Evolutionary conservation across 1,140 invertebrate genomes (phyloP), one percentile per base, ranked within the genome.

Genomic region (Metaphire vulgaris): DNA sequence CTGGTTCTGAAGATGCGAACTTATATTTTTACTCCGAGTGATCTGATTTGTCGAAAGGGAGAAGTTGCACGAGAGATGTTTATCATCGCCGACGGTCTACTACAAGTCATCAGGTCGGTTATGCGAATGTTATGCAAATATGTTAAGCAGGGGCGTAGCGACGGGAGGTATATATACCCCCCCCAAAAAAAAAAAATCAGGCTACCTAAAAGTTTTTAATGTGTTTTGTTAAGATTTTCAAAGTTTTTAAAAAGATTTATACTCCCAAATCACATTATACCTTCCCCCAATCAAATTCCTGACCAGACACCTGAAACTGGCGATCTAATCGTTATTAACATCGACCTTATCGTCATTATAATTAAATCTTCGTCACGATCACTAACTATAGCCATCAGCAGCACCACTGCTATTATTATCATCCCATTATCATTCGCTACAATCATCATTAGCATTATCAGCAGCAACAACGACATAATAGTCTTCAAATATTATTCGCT

Each of bases 41-140:
- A 98, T 86, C 92, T 96, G 41, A 97, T 98, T 81, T 98, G 95
- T 83, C 89, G 95, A 1, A 95, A 96, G 86, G 95, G 94, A 80
- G 91, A 96, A 88, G 93, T 96, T 16, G 96, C 95, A 0, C 87
- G 95, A 80, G 96, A 98, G 87, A 98, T 98, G 95, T 98, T 98
- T 83, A 98, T 98, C 81, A 97, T 98, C 81, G 95, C 95, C 14
- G 95, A 98, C 85, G 96, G 96, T 6, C 95, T 97, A 79, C 88
- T 98, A 30, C 95, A 98, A 88, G 95, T 98, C 28, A 83, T 87
- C 29, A 90, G 89, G 90, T 90, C 83, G 81, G 21, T 30, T 28
- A 56, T 68, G 68, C 26, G 30, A 41, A 1, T 65, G 14, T 15
- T 65, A 65, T 15, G 14, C n/a, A 65, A 65, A 15, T 65, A 65